Base-by-base conservation (phyloP, 2,888 invertebrate genomes). In the Xestia sexstrigata region DNA sequence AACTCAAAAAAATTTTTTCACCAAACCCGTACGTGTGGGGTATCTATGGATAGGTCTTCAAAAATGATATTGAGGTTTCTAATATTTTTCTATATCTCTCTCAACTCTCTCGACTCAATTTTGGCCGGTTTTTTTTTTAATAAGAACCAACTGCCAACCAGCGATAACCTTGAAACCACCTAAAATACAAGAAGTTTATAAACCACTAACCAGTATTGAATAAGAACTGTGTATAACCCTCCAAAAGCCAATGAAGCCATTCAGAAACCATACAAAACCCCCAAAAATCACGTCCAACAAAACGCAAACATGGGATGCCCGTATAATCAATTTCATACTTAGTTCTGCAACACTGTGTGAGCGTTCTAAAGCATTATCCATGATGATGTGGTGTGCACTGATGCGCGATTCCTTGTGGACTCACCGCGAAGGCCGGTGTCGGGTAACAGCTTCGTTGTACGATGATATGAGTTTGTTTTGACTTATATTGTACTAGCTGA, bases 371-470 rank as follows among this genome's bases (percentile, higher is more conserved):
- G 76, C 49, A 69, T 76, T 73, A 69, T 26, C 42, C 35, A 52
- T 45, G 52, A 70, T 55, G 62, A 63, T 65, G 66, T 23, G 55
- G 4, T 67, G 86, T 65, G 85, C 85, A 85, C 52, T 71, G 66
- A 58, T 78, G 71, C 86, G 80, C 47, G 17, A 67, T 87, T 84
- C 86, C 86, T 76, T 72, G 75, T 42, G 63, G 66, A 39, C 62
- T 66, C 39, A 82, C 86, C 86, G 60, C 86, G 55, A 74, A 86
- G 86, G 86, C 71, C 82, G 85, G 83, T 83, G 65, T 87, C 78
- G 65, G 55, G 45, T 84, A 47, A 63, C 81, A 20, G 49, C 5
- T n/a, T 15, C 55, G 45, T 67, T 58, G 45, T 63, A 20, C 23
- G 17, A 65, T 68, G 47, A 42, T 63, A 60, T n/a, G 55, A 39